Evolutionary conservation across 2,113 vertebrate genomes (phyloP).

Genomic region (Callaeas wilsoni): DNA sequence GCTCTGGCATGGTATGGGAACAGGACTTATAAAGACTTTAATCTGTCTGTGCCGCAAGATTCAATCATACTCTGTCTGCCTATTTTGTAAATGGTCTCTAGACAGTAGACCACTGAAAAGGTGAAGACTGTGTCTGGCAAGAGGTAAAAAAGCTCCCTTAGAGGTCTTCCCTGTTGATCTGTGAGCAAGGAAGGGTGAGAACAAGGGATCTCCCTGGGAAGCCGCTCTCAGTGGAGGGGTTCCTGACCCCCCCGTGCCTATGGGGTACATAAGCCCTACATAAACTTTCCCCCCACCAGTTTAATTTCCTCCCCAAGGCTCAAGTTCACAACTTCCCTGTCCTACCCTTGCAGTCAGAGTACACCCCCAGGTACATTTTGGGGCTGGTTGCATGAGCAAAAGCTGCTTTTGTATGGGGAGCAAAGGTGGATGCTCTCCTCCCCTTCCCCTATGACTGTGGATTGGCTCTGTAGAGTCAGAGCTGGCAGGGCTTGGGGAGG

Average conservation of each 20-base stretch:
- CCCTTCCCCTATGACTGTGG: not conserved
- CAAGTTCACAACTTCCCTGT: not conserved
- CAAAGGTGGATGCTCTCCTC: not conserved
- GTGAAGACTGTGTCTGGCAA: not conserved
- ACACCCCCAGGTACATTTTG: not conserved
- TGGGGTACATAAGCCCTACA: not conserved
- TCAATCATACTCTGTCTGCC: not conserved
- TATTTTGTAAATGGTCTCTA: not conserved
- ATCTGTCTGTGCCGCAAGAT: not conserved
- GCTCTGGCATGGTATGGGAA: not conserved
- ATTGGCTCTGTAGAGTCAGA: not conserved
- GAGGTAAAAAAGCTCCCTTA: not conserved
- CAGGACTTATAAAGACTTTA: not conserved
- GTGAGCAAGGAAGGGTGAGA: not conserved
- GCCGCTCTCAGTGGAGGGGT: not conserved
- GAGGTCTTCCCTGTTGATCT: not conserved
- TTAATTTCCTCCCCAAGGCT: not conserved
- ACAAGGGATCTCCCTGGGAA: not conserved
- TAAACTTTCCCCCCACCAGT: not conserved
- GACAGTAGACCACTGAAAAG: not conserved
- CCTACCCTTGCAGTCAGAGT: not conserved
- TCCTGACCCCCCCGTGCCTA: not conserved
- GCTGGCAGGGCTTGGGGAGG: not conserved
- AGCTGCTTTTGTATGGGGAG: accelerated
- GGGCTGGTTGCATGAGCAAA: not conserved